A percentile compares a stretch with the other conserved stretches of the same genome.
Evolutionary conservation across 2,888 invertebrate genomes (phyloP).

Genomic region (Quadriops clusia): DNA sequence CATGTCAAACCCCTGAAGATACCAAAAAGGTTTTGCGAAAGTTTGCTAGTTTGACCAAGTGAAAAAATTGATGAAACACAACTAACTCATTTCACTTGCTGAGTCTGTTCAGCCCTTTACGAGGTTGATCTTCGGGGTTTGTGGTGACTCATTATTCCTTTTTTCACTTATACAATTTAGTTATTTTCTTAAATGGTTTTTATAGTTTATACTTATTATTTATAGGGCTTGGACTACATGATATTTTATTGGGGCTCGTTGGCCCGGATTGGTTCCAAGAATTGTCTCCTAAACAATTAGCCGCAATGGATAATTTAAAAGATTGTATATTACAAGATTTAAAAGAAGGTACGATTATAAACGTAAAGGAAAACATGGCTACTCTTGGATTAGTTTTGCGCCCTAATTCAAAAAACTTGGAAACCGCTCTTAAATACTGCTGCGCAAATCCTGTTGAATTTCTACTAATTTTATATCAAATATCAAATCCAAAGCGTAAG

Average conservation of each 20-base stretch:
- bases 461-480: constrained; percentile 30
- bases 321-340: constrained; percentile 22
- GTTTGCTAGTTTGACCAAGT: too few species aligned
- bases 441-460: constrained; percentile 31
- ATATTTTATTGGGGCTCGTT: constrained; percentile 15
- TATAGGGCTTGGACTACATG: constrained; percentile 11
- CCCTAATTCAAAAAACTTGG: constrained; percentile 22
- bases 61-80: background rate
- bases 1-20: too few species aligned
- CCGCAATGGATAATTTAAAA: constrained; percentile 23
- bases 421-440: constrained; percentile 26
- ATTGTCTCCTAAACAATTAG: constrained; percentile 28
- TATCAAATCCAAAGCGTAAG: constrained; percentile 27
- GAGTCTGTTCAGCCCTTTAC: too few species aligned
- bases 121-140: too few species aligned
- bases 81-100: too few species aligned
- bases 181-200: background rate
- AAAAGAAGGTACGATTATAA: constrained; percentile 17
- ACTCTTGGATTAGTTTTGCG: constrained; percentile 26
- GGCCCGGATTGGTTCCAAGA: constrained; percentile 35
- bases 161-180: background rate
- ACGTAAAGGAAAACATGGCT: constrained; percentile 25
- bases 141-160: too few species aligned
- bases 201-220: background rate
- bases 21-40: too few species aligned